Evolutionary conservation across 2,888 invertebrate species (phyloP).

Genomic region (Coenonympha glycerion): DNA sequence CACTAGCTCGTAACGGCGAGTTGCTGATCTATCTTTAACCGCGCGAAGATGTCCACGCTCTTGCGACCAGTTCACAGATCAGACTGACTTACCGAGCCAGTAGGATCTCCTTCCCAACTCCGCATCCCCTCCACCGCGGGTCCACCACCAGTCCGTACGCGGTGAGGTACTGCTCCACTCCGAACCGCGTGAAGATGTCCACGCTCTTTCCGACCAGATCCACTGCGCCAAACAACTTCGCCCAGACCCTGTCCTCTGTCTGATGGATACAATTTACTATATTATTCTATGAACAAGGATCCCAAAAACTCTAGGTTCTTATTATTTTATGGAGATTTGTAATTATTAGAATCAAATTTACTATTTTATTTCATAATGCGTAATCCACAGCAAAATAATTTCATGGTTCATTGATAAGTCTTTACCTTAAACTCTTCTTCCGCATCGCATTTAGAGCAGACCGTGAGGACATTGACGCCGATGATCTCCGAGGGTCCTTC

Average conservation of each 20-base stretch:
- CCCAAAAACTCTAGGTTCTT: too few relatives aligned
- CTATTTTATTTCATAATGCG: too few relatives aligned
- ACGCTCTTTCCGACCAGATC: conserved; percentile 55
- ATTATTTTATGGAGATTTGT: too few relatives aligned
- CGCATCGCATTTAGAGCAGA: conserved; percentile 49
- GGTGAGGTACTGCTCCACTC: conserved; percentile 57
- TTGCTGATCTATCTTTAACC: conserved; percentile 58
- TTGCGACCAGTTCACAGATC: conserved; percentile 43
- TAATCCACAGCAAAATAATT: too few relatives aligned
- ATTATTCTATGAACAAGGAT: too few relatives aligned
- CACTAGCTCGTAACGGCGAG: conserved; percentile 67
- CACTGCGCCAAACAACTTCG: conserved; percentile 61
- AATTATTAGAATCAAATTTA: too few relatives aligned
- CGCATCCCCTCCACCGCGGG: conserved; percentile 59
- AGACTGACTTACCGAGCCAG: conserved; percentile 51
- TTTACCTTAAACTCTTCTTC: conserved; percentile 60
- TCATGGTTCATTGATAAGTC: too few relatives aligned
- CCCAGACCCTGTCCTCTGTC: conserved; percentile 63
- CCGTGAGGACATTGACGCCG: conserved; percentile 61
- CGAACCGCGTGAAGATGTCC: conserved; percentile 54
- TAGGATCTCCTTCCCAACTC: conserved; percentile 60
- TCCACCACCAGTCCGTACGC: conserved; percentile 69
- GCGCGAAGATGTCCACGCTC: conserved; percentile 53
- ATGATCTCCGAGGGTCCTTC: conserved; percentile 44
- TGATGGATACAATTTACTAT: conserved; percentile 25